These are phyloP conservation scores for Aphis gossypii DNA, from an alignment of 1,140 invertebrate species.

Conservation along the genomic window DNA sequence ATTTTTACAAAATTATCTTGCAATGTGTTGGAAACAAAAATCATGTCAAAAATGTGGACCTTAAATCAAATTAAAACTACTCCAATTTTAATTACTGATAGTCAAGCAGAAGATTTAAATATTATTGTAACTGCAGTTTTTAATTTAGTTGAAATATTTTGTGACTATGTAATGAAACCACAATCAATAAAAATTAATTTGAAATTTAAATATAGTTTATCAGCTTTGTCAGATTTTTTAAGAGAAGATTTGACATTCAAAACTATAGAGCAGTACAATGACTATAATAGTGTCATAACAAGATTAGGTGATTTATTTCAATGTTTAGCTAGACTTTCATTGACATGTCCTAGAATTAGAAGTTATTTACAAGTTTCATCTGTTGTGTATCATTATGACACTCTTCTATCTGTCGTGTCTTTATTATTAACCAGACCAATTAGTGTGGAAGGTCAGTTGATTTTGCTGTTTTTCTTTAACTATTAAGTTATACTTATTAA, in stretches of 20 bases:
- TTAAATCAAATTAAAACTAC: conserved; percentile 54
- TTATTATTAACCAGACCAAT: conserved; percentile 46
- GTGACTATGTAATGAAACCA: conserved; percentile 36
- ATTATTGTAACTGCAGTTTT: conserved; percentile 51
- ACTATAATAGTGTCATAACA: conserved; percentile 46
- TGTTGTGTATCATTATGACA: conserved; percentile 52
- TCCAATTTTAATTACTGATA: conserved; percentile 53
- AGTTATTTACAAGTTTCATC: conserved; percentile 55
- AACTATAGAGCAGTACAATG: background rate
- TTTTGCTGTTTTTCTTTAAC: background rate
- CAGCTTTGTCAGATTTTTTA: conserved; percentile 37
- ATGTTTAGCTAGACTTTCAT: conserved; percentile 53
- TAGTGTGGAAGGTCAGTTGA: conserved; percentile 26
- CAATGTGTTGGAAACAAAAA: conserved; percentile 70
- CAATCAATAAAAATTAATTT: conserved; percentile 35
- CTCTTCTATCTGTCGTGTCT: conserved; percentile 49
- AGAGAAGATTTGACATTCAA: conserved; percentile 36
- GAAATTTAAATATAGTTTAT: conserved; percentile 54
- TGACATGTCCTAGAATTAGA: conserved; percentile 47
- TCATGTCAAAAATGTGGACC: conserved; percentile 63
- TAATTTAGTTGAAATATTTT: conserved; percentile 54
- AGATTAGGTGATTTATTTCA: conserved; percentile 55
- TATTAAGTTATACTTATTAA: background rate
- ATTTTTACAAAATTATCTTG: conserved; percentile 71
- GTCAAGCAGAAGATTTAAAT: conserved; percentile 55